These are phyloP conservation scores for Parazoanthus atlanticus DNA, from an alignment of 92 coral and sea anemone species.

Conservation along the genomic window DNA sequence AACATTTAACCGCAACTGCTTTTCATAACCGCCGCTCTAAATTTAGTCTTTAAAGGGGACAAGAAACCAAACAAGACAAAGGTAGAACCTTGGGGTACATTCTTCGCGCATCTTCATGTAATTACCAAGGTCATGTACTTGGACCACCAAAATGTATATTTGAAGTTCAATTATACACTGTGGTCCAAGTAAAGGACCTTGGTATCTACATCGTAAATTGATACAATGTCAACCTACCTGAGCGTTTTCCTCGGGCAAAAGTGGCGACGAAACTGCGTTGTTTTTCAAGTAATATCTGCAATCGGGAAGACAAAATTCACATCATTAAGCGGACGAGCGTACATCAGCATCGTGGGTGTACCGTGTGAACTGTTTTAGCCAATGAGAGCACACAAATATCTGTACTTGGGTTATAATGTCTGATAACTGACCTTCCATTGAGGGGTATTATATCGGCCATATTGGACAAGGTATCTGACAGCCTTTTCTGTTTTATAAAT, in stretches of 20 bases:
- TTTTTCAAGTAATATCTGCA: slow-evolving; percentile 81
- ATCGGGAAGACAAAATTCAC: background rate
- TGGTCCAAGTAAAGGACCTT: no score
- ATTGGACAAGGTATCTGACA: slow-evolving; percentile 80
- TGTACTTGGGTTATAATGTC: background rate
- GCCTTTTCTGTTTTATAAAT: slow-evolving; percentile 86
- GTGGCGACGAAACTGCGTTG: slow-evolving; percentile 73
- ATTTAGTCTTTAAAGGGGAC: no score
- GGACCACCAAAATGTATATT: no score
- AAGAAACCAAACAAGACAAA: no score
- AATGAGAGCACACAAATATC: no score
- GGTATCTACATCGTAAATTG: background rate
- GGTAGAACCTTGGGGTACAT: no score
- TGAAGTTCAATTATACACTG: no score
- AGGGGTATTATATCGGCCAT: slow-evolving; percentile 83
- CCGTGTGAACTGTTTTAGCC: no score
- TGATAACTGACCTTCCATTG: slow-evolving; percentile 79
- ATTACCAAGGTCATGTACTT: no score
- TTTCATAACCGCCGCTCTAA: no score
- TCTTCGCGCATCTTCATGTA: no score
- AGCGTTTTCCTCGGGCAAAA: slow-evolving; percentile 91
- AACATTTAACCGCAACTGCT: no score
- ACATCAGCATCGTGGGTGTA: background rate
- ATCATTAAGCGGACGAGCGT: background rate
- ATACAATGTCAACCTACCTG: slow-evolving; percentile 59